Conservation (phyloP, 2,797 vertebrate genomes). For the Pogoniulus pusillus region DNA sequence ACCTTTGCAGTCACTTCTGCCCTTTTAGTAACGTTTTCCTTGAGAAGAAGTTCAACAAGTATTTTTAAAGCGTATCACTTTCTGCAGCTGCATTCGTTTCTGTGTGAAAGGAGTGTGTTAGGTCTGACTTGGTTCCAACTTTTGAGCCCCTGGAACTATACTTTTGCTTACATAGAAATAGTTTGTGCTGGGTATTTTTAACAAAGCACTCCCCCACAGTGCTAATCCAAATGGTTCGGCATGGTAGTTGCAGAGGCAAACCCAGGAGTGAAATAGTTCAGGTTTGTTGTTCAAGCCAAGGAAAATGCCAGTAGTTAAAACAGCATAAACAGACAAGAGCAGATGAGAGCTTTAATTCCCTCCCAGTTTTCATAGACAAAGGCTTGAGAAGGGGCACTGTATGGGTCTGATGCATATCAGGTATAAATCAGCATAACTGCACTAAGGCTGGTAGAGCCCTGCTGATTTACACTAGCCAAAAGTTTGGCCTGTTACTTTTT, state of each 20-base stretch:
- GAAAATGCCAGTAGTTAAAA: conserved; percentile 51
- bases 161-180: conserved; percentile 8
- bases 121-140: neutral
- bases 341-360: conserved; percentile 34
- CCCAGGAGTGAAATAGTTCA: conserved; percentile 38
- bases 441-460: neutral
- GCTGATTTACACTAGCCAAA: neutral
- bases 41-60: conserved; percentile 37
- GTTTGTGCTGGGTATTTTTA: conserved; percentile 39
- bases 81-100: neutral
- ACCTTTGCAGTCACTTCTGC: neutral
- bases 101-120: neutral
- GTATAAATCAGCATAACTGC: neutral
- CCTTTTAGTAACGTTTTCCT: neutral
- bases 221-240: neutral
- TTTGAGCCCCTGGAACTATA: neutral
- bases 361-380: neutral
- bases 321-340: conserved; percentile 43
- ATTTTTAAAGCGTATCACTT: neutral
- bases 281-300: conserved; percentile 41
- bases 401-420: neutral
- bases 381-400: neutral
- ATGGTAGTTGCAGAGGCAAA: conserved; percentile 22
- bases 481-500: conserved; percentile 25
- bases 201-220: conserved; percentile 12